These are phyloP conservation scores for Epistrophe grossulariae DNA, from an alignment of 2,888 invertebrate species.

Conservation along the genomic window DNA sequence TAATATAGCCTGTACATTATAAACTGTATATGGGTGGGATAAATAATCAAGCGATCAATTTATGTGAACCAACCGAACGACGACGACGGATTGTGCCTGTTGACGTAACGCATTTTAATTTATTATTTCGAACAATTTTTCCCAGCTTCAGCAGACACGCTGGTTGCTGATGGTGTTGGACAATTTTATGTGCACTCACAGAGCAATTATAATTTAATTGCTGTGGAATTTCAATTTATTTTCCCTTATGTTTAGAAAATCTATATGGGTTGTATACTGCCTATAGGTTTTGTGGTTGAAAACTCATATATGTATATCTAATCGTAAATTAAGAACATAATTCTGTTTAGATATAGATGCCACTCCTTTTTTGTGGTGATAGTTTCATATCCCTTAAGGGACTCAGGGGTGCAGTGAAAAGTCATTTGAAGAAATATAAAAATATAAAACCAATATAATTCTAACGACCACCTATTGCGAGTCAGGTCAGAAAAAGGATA, in stretches of 20 bases:
- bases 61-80: slow-evolving; percentile 8
- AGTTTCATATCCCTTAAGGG: background rate
- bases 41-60: slow-evolving; percentile 59
- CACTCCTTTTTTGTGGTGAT: slow-evolving; percentile 45
- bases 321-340: slow-evolving; percentile 13
- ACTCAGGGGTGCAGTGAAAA: slow-evolving; percentile 20
- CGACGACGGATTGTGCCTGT: background rate
- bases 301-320: slow-evolving; percentile 3
- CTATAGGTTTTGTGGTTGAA: background rate
- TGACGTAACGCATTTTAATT: slow-evolving; percentile 36
- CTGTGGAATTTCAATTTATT: slow-evolving; percentile 59
- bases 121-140: slow-evolving; percentile 34
- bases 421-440: slow-evolving; percentile 44
- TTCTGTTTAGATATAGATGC: slow-evolving; percentile 52
- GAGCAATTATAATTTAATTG: slow-evolving; percentile 64
- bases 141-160: slow-evolving; percentile 12
- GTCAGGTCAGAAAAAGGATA: slow-evolving; percentile 65
- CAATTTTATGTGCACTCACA: slow-evolving; percentile 38
- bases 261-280: slow-evolving; percentile 3
- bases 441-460: slow-evolving; percentile 24
- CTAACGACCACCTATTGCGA: slow-evolving; percentile 64
- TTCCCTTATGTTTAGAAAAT: slow-evolving; percentile 3
- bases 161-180: slow-evolving; percentile 32
- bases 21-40: slow-evolving; percentile 14
- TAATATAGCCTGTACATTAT: no score